phyloP scores from a whole-genome alignment of 2,113 vertebrate genomes.

The Rhinolophus sinicus region DNA sequence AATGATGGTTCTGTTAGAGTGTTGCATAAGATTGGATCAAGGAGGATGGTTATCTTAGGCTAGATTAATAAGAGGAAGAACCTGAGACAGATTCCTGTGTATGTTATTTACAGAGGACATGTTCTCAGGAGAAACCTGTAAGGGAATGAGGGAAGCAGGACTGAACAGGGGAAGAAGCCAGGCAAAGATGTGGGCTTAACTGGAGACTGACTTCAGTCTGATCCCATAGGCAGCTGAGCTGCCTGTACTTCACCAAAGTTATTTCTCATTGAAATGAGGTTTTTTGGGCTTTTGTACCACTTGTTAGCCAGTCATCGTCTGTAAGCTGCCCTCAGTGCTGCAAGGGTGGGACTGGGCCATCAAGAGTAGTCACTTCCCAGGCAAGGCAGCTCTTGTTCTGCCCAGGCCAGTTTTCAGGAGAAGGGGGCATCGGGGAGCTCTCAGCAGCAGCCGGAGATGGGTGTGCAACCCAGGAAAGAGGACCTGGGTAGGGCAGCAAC shows the following conservation, averaged over 20 bases:
- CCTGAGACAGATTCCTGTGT: neutral
- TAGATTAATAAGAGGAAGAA: neutral
- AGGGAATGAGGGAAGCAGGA: neutral
- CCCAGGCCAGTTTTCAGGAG: neutral
- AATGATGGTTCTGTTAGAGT: neutral
- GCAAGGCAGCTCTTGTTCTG: neutral
- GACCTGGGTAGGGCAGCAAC: neutral
- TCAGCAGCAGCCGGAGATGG: neutral
- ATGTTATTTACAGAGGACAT: neutral
- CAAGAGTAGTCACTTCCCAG: neutral
- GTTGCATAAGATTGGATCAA: neutral
- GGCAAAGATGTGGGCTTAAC: neutral
- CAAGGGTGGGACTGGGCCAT: neutral
- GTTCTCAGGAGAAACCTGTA: neutral
- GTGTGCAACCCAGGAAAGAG: neutral
- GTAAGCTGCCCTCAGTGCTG: neutral
- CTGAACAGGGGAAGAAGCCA: neutral
- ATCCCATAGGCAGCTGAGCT: fast-evolving
- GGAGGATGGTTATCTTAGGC: neutral
- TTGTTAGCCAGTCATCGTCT: neutral
- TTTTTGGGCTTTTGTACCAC: neutral
- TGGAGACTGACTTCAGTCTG: neutral
- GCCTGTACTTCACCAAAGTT: neutral
- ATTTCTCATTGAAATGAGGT: neutral
- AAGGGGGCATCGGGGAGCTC: neutral